Evolutionary conservation across 2,797 vertebrate species (phyloP).

Genomic region (Enteromius argenteus): DNA sequence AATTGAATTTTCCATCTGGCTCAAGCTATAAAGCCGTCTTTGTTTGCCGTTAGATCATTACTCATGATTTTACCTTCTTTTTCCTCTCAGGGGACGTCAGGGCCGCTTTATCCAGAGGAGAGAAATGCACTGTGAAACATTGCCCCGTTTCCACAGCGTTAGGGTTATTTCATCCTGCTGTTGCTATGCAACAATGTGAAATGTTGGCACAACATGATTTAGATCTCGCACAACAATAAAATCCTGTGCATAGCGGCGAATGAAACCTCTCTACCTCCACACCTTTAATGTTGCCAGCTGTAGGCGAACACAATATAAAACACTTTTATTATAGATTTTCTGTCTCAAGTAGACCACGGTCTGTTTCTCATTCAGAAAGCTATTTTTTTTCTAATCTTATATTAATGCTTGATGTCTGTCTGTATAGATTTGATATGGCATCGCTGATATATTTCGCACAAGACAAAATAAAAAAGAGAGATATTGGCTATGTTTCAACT

Average conservation of each 20-base stretch:
- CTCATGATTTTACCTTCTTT: slow-evolving; percentile 62
- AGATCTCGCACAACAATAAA: slow-evolving; percentile 67
- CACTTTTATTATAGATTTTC: slow-evolving; percentile 51
- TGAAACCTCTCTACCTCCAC: slow-evolving; percentile 51
- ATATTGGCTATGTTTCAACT: slow-evolving; percentile 27
- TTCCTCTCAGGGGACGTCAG: slow-evolving; percentile 62
- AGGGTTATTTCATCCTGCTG: slow-evolving; percentile 64
- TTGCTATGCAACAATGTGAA: slow-evolving; percentile 71
- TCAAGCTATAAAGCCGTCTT: slow-evolving; percentile 64
- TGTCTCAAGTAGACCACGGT: slow-evolving; percentile 14
- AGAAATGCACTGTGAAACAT: slow-evolving; percentile 65
- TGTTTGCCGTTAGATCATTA: slow-evolving; percentile 63
- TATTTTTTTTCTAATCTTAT: slow-evolving; percentile 31
- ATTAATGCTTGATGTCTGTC: slow-evolving; percentile 25
- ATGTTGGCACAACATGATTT: slow-evolving; percentile 69
- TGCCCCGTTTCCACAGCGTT: slow-evolving; percentile 63
- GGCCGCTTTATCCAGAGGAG: slow-evolving; percentile 64
- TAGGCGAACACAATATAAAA: slow-evolving; percentile 45
- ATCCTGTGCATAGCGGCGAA: slow-evolving; percentile 58
- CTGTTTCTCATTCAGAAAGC: slow-evolving; percentile 21
- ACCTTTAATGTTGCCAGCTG: slow-evolving; percentile 58
- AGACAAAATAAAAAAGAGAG: background rate
- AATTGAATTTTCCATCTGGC: slow-evolving; percentile 66
- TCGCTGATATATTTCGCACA: background rate
- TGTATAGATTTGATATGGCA: slow-evolving; percentile 21